These are phyloP conservation scores for Odocoileus hemionus DNA, from an alignment of 2,113 vertebrate species.

Conservation along the genomic window DNA sequence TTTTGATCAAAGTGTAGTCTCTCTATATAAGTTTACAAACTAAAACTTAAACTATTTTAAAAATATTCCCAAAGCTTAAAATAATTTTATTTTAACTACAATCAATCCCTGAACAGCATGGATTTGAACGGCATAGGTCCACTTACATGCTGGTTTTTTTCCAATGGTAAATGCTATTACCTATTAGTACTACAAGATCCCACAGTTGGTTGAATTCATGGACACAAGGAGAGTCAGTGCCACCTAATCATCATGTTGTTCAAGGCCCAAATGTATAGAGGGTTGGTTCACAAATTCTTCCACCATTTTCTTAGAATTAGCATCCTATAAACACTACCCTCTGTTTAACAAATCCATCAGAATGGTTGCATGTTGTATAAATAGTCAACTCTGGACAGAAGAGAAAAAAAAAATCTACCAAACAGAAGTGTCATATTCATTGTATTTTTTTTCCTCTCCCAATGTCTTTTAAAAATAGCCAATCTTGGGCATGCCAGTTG, in stretches of 20 bases:
- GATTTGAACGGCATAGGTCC: background rate
- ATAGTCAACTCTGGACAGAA: background rate
- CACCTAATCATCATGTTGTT: background rate
- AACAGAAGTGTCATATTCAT: background rate
- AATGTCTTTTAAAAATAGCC: background rate
- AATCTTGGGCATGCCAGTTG: background rate
- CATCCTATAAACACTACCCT: background rate
- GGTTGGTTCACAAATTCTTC: background rate
- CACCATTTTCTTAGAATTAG: background rate
- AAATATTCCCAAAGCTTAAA: constrained; percentile 24
- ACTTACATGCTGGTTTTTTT: background rate
- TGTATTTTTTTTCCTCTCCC: background rate
- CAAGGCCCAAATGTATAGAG: background rate
- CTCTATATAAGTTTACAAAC: background rate
- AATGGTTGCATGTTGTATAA: background rate
- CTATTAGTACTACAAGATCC: background rate
- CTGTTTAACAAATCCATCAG: background rate
- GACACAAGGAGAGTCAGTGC: background rate
- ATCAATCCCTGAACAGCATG: background rate
- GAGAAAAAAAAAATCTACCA: background rate
- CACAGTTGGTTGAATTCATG: background rate
- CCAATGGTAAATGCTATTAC: background rate
- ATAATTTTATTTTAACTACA: background rate
- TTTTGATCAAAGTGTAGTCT: background rate
- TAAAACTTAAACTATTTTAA: background rate